Percentiles rank a stretch among this genome's conserved stretches.
Conservation (phyloP, 1,140 invertebrate genomes). For the Apis cerana region DNA sequence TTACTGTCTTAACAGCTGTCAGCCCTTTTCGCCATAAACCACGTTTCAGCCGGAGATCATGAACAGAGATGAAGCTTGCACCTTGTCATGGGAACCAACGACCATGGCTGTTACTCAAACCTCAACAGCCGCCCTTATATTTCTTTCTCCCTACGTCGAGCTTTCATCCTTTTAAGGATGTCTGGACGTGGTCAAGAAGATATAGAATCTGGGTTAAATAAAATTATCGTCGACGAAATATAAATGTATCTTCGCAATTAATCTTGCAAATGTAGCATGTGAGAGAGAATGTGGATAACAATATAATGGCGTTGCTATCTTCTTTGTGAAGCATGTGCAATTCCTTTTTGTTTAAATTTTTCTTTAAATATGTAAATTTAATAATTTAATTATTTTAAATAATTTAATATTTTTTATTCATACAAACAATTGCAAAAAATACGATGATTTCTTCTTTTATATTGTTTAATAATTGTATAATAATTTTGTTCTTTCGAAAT, state of each 20-base stretch:
- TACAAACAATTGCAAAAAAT: no score
- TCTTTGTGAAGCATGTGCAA: not conserved
- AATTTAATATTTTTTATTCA: no score
- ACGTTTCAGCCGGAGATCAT: conserved; percentile 15
- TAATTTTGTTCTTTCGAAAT: no score
- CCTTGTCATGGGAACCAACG: not conserved
- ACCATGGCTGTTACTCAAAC: conserved; percentile 10
- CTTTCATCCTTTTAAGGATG: not conserved
- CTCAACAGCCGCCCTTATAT: conserved; percentile 23
- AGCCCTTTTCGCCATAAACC: conserved; percentile 7
- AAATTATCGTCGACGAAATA: conserved; percentile 18
- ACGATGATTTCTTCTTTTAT: no score
- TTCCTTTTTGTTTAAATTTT: no score
- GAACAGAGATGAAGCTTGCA: conserved; percentile 1
- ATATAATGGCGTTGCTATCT: not conserved
- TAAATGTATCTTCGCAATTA: conserved; percentile 23
- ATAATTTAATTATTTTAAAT: no score
- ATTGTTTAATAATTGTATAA: no score
- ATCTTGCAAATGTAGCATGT: conserved; percentile 11
- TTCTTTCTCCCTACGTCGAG: not conserved
- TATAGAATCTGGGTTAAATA: conserved; percentile 28
- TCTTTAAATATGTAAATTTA: no score
- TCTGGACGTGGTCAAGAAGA: conserved; percentile 2
- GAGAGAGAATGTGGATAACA: not conserved
- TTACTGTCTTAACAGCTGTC: not conserved